These are phyloP conservation scores for Hyles vespertilio DNA, from an alignment of 1,140 invertebrate species.

Conservation along the genomic window DNA sequence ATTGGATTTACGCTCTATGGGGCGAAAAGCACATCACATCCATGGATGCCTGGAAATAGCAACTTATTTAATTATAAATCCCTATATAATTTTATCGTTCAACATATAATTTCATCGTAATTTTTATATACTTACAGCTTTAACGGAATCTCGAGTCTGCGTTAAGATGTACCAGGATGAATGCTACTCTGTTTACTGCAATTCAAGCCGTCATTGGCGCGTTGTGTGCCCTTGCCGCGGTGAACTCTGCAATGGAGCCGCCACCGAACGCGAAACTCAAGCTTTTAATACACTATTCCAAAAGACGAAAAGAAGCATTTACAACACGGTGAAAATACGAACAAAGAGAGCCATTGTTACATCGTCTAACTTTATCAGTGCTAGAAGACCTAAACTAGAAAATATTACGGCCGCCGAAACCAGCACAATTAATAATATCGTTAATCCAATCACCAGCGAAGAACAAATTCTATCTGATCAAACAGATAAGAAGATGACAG, in stretches of 20 bases:
- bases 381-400: constrained; percentile 1
- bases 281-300: constrained; percentile 41
- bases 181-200: constrained; percentile 68
- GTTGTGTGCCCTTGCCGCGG: constrained; percentile 75
- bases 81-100: no score
- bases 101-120: no score
- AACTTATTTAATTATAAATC: no score
- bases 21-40: no score
- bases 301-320: background rate
- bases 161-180: constrained; percentile 69
- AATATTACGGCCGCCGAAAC: background rate
- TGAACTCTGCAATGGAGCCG: constrained; percentile 71
- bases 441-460: background rate
- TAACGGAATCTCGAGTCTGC: constrained; percentile 64
- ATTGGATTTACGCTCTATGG: no score
- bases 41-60: no score
- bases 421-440: background rate
- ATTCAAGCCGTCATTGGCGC: constrained; percentile 65
- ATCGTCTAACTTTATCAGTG: constrained; percentile 2
- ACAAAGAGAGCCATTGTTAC: background rate
- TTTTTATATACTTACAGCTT: constrained; percentile 37
- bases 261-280: constrained; percentile 49
- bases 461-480: background rate
- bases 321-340: background rate
- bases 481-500: background rate